Evolutionary conservation across 2,113 vertebrate genomes (phyloP).

Genomic region (Columba livia): DNA sequence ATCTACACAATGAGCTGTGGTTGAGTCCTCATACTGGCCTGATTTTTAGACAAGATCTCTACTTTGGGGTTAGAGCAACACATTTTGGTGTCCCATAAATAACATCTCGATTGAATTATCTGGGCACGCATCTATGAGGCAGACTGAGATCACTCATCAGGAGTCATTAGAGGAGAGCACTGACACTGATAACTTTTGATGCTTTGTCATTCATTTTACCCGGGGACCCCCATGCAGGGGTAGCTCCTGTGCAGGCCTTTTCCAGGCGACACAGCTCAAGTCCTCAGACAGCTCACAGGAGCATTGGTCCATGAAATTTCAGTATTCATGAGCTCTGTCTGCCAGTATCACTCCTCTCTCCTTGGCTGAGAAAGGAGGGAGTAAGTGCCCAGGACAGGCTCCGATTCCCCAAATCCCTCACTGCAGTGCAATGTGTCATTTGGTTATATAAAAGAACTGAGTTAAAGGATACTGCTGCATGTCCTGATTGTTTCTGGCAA

Average conservation of each 20-base stretch:
- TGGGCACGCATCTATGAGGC: neutral
- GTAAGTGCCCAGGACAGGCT: neutral
- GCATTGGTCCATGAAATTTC: neutral
- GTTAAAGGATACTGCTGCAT: neutral
- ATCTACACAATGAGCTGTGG: neutral
- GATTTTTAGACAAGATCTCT: neutral
- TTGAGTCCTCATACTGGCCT: accelerated
- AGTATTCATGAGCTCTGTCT: neutral
- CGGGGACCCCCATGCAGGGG: neutral
- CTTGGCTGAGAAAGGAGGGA: neutral
- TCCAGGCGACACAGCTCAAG: neutral
- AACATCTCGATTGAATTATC: neutral
- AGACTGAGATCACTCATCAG: neutral
- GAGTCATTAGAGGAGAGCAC: neutral
- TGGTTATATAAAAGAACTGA: neutral
- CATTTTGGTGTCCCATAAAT: neutral
- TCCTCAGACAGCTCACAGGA: neutral
- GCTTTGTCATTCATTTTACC: neutral
- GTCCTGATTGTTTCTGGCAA: neutral
- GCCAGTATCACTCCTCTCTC: neutral
- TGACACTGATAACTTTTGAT: neutral
- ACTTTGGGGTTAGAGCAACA: neutral
- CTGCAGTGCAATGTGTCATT: neutral
- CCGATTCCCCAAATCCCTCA: neutral
- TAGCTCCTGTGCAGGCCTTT: neutral